These are phyloP conservation scores for Illadopsis cleaveri DNA, from an alignment of 2,113 vertebrate genomes.

Conservation along the genomic window DNA sequence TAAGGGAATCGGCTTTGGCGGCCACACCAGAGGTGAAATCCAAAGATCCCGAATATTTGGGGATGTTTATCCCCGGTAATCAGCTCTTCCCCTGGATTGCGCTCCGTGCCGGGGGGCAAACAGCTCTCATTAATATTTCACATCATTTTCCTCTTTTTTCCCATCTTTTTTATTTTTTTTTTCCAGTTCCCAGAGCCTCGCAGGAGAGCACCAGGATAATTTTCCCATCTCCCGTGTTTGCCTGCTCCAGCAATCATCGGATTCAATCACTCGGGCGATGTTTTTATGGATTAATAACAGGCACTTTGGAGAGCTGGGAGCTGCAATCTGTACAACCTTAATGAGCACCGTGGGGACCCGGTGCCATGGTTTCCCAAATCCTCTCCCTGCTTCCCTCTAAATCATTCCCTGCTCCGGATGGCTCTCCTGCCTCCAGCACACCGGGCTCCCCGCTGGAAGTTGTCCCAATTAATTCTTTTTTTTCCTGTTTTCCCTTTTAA, in stretches of 20 bases:
- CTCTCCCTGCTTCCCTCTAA: constrained; percentile 68
- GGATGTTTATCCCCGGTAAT: constrained; percentile 74
- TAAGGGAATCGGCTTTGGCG: constrained; percentile 75
- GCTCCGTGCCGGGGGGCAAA: constrained; percentile 63
- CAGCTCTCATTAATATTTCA: constrained; percentile 84
- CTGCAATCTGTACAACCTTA: constrained; percentile 84
- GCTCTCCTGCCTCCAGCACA: constrained; percentile 75
- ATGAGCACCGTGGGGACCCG: constrained; percentile 89
- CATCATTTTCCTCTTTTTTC: constrained; percentile 46
- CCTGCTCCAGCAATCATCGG: constrained; percentile 82
- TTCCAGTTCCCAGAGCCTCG: constrained; percentile 47
- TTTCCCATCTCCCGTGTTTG: constrained; percentile 79
- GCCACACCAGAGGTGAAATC: constrained; percentile 14
- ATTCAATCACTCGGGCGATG: constrained; percentile 82
- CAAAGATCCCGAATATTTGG: constrained; percentile 66
- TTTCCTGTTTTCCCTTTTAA: neutral
- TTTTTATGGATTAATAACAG: constrained; percentile 94
- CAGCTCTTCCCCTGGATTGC: constrained; percentile 59
- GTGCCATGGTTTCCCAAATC: constrained; percentile 75
- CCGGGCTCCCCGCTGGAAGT: constrained; percentile 54
- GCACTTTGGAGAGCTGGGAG: constrained; percentile 83
- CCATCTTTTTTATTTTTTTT: neutral
- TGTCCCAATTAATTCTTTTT: neutral
- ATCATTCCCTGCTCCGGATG: constrained; percentile 74
- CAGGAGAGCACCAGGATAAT: constrained; percentile 76